Percentiles rank a stretch among this genome's conserved stretches.
Conservation (phyloP, 2,888 invertebrate species). For the Cheilosia urbana region DNA sequence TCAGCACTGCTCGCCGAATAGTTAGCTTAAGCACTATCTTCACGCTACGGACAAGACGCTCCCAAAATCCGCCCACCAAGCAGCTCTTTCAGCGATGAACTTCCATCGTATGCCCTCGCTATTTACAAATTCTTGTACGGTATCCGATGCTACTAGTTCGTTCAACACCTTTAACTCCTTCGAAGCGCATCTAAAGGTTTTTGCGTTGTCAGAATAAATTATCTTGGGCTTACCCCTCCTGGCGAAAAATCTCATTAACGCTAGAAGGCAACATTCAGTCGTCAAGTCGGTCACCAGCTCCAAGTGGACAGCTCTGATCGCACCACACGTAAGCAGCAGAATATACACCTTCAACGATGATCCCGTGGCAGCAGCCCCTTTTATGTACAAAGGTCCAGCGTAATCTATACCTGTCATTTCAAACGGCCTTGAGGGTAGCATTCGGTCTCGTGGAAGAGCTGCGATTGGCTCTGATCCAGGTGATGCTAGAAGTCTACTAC, state of each 20-base stretch:
- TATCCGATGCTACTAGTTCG: no score
- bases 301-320: conserved; percentile 33
- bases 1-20: no score
- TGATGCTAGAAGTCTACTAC: conserved; percentile 5
- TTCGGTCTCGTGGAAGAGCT: conserved; percentile 25
- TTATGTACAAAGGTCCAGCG: no score
- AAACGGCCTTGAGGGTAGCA: conserved; percentile 25
- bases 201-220: not conserved
- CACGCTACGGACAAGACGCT: no score
- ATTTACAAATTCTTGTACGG: no score
- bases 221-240: no score
- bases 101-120: no score
- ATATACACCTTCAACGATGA: conserved; percentile 15
- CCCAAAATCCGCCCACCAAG: no score
- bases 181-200: no score
- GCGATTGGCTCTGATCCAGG: conserved; percentile 23
- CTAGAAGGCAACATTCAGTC: conserved; percentile 2
- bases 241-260: not conserved
- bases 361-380: not conserved
- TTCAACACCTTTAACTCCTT: no score
- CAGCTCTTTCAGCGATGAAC: no score
- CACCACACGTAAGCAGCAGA: conserved; percentile 25
- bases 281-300: conserved; percentile 17
- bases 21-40: no score
- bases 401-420: conserved; percentile 30